Evolutionary conservation across 2,113 vertebrate genomes (phyloP).

Genomic region (Varanus salvator): DNA sequence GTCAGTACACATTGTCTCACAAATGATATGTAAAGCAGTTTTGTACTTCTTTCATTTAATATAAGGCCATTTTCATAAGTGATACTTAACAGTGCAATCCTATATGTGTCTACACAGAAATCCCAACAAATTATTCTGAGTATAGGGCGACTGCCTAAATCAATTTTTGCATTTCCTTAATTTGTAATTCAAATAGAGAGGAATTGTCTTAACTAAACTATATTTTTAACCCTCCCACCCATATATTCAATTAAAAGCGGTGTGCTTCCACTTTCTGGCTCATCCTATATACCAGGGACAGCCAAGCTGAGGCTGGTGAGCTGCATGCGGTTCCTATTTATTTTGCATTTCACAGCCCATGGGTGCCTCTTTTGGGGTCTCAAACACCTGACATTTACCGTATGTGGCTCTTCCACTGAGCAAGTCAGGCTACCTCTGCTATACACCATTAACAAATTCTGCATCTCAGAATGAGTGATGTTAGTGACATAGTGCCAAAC

Average conservation of each 20-base stretch:
- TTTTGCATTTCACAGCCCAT: too few relatives aligned
- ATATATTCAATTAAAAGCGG: not conserved
- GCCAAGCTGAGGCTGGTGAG: too few relatives aligned
- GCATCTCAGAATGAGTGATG: not conserved
- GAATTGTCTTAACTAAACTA: not conserved
- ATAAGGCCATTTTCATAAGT: not conserved
- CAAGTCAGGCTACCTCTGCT: not conserved
- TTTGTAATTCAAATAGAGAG: not conserved
- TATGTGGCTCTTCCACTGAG: too few relatives aligned
- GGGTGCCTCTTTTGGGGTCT: too few relatives aligned
- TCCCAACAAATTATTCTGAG: not conserved
- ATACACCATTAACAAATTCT: not conserved
- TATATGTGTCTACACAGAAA: not conserved
- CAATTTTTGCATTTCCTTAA: not conserved
- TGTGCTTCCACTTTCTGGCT: too few relatives aligned
- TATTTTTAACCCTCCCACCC: not conserved
- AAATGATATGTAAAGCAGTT: not conserved
- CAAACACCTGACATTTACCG: too few relatives aligned
- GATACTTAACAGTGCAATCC: not conserved
- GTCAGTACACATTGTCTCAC: not conserved
- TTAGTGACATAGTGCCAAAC: not conserved
- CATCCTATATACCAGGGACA: too few relatives aligned
- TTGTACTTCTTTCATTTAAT: not conserved
- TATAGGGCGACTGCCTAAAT: not conserved
- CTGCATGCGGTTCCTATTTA: too few relatives aligned